A percentile compares a stretch with the other conserved stretches of the same genome.
These are phyloP conservation scores for Globodera rostochiensis DNA, from an alignment of 1,140 invertebrate genomes.

Conservation along the genomic window DNA sequence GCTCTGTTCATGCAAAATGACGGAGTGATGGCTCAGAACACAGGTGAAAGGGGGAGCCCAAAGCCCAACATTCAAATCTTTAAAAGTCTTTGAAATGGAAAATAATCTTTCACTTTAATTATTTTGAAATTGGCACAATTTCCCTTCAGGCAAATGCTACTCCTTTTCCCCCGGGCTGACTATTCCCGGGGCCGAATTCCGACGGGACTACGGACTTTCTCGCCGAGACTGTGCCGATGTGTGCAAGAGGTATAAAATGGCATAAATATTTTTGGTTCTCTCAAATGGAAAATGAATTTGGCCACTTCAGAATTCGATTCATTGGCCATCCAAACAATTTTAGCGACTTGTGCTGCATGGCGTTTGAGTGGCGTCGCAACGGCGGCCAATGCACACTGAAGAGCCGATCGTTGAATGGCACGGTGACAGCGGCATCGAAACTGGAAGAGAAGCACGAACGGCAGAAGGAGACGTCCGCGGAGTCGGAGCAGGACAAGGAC, in stretches of 20 bases:
- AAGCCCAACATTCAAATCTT: background rate
- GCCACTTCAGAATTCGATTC: background rate
- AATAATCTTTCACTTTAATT: too few species aligned
- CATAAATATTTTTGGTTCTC: background rate
- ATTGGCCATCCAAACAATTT: too few species aligned
- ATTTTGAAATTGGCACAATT: background rate
- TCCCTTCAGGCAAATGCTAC: slow-evolving; percentile 34
- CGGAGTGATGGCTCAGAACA: background rate
- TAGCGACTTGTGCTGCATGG: slow-evolving; percentile 47
- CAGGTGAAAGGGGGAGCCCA: background rate
- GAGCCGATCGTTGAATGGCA: slow-evolving; percentile 49
- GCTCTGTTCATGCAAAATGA: background rate
- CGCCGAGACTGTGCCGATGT: slow-evolving; percentile 41
- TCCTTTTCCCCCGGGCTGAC: slow-evolving; percentile 48
- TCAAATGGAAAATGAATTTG: background rate
- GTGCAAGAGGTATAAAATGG: slow-evolving; percentile 33
- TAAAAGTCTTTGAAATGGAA: too few species aligned
- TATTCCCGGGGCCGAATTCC: slow-evolving; percentile 46
- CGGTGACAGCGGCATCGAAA: slow-evolving; percentile 25
- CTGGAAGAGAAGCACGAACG: background rate
- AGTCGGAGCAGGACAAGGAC: background rate
- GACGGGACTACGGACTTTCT: slow-evolving; percentile 42
- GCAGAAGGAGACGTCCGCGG: background rate
- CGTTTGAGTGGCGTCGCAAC: slow-evolving; percentile 40
- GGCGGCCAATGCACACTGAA: slow-evolving; percentile 48